Conservation (phyloP, 2,888 invertebrate species). For the Psylliodes chrysocephalus region DNA sequence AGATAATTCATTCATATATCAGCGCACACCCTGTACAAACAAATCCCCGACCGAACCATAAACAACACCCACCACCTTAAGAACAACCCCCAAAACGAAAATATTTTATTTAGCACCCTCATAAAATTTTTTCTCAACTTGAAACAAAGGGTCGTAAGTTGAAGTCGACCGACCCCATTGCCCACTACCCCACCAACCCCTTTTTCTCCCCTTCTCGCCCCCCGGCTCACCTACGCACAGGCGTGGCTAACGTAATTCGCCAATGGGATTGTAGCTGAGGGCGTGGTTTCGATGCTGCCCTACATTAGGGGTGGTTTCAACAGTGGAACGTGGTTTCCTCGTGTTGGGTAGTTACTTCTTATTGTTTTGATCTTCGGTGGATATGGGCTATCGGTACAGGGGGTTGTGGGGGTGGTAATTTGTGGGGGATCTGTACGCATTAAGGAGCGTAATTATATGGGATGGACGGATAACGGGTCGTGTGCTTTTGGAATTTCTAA, state of each 20-base stretch:
- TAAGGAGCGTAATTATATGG: slow-evolving; percentile 29
- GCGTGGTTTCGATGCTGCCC: slow-evolving; percentile 30
- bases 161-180: slow-evolving; percentile 35
- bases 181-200: slow-evolving; percentile 34
- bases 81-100: slow-evolving; percentile 27
- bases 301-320: slow-evolving; percentile 35
- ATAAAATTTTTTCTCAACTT: slow-evolving; percentile 36
- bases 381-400: slow-evolving; percentile 30
- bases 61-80: slow-evolving; percentile 32
- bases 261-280: slow-evolving; percentile 24
- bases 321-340: slow-evolving; percentile 35
- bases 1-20: background rate
- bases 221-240: slow-evolving; percentile 50
- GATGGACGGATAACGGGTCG: slow-evolving; percentile 21
- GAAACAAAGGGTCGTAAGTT: slow-evolving; percentile 44
- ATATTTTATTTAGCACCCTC: slow-evolving; percentile 38
- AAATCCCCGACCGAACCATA: background rate
- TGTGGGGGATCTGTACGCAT: slow-evolving; percentile 29
- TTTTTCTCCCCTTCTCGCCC: slow-evolving; percentile 16
- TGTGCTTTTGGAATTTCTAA: slow-evolving; percentile 27
- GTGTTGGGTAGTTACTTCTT: slow-evolving; percentile 39
- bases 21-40: slow-evolving; percentile 21
- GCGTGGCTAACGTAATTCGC: slow-evolving; percentile 39
- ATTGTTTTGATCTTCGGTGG: slow-evolving; percentile 38
- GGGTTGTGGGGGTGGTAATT: slow-evolving; percentile 15